These are phyloP conservation scores for Esperia sulphurella DNA, from an alignment of 2,888 invertebrate species.

Conservation along the genomic window DNA sequence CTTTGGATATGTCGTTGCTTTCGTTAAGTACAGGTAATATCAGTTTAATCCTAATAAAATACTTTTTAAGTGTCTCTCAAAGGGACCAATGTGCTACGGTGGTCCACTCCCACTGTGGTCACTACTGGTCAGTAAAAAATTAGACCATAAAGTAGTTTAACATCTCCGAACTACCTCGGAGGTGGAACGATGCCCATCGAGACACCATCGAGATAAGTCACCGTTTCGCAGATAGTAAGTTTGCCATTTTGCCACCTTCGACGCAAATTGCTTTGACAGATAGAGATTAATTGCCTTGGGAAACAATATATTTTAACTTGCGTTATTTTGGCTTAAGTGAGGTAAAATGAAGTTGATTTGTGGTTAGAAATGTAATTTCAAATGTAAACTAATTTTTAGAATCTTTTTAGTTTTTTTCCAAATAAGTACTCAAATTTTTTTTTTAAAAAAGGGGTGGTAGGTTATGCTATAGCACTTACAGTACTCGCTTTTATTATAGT, in stretches of 20 bases:
- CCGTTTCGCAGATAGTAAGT: constrained; percentile 7
- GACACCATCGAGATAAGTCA: constrained; percentile 44
- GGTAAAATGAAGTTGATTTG: too few species aligned
- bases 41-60: too few species aligned
- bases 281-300: constrained; percentile 42
- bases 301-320: constrained; percentile 11
- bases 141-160: constrained; percentile 28
- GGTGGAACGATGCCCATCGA: constrained; percentile 37
- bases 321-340: background rate
- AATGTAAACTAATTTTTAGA: too few species aligned
- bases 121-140: constrained; percentile 18
- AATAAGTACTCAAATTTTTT: too few species aligned
- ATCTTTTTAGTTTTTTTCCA: too few species aligned
- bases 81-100: constrained; percentile 18
- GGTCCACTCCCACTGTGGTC: constrained; percentile 18
- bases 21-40: too few species aligned
- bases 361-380: too few species aligned
- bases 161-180: constrained; percentile 37
- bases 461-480: too few species aligned
- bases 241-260: constrained; percentile 33
- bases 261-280: constrained; percentile 54
- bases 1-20: too few species aligned
- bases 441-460: too few species aligned
- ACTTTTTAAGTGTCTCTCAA: background rate
- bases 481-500: too few species aligned